Base-by-base conservation (phyloP, 1,140 invertebrate genomes). In the Drosophila pseudoobscura region DNA sequence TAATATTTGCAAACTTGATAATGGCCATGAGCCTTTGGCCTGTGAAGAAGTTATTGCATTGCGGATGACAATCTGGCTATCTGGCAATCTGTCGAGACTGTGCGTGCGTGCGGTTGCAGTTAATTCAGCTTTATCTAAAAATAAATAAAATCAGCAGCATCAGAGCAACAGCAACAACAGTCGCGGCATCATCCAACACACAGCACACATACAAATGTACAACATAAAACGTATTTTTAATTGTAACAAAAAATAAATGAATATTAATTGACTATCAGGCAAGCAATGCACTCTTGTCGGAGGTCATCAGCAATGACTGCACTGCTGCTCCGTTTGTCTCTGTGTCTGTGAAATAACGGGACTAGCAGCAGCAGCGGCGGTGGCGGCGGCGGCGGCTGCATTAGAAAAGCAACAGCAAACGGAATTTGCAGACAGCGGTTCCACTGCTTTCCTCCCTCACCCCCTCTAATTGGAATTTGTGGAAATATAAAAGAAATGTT, bases 201-300 rank as follows among this genome's bases (percentile, higher is more conserved):
- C 53, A 55, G 41, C 46, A 35, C 66, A 20, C 62, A 68, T 43
- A 68, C 29, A 29, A 52, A 15, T 17, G 29, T 24, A 45, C 26
- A 58, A 46, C 22, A 31, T 50, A 55, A 59, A 45, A 54, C 35
- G 39, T 44, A 51, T 35, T 46, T 46, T 59, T 66, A 68, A 75
- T 61, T 75, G 52, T 52, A 43, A 47, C 54, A 26, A 55, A 72
- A 61, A 46, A 47, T 75, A 75, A 75, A 87, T 87, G 82, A 88
- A 87, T 82, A 88, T 87, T 88, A 87, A 85, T 85, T 80, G 78
- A 69, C 74, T 53, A 73, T 77, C 78, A 76, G 70, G 78, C 57
- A 13, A 13, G 35, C 35, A 39, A 13, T 39, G 35, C 35, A 39
- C 35, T 39, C 35, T 39, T 13, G 35, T 39, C 35, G 35, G 78